Base-by-base conservation (phyloP, 2,888 invertebrate species). In the Phragmatobia fuliginosa region DNA sequence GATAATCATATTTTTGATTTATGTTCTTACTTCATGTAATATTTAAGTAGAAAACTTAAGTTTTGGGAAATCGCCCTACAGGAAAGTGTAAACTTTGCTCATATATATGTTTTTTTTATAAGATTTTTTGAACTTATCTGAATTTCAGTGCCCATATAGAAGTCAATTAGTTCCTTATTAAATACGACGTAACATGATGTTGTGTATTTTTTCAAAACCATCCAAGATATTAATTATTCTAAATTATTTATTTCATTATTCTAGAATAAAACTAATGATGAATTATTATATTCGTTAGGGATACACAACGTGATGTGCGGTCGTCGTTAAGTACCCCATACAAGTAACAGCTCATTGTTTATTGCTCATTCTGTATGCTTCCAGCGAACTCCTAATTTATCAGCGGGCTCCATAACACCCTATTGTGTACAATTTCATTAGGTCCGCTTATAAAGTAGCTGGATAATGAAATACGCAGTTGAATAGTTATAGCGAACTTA, bases 351-450 rank as follows among this genome's bases (percentile, higher is more conserved):
- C 82, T 80, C 78, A 85, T 83, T 84, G 83, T 80, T 88, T 82
- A 81, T 77, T 80, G 76, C 84, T 88, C 87, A 85, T 88, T 89
- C 75, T 75, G 81, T 85, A 89, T 90, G 85, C 85, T 77, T 81
- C 75, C 75, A 74, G 77, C 82, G 84, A 84, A 81, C 84, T 83
- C 85, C 84, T 88, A 88, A 90, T 89, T 90, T 86, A 90, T 87
- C 79, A 74, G 81, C 74, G 71, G 82, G 88, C 83, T 89, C 85
- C 86, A 85, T 78, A 81, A 76, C 76, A 72, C 76, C 73, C 87
- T 85, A 87, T 91, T 90, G 90, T 89, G 83, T 84, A 83, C 83
- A 79, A 80, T 85, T 86, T 86, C 86, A 87, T 90, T 88, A 82
- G 82, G 81, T 79, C 71, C 78, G 80, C 80, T 79, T 85, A 82